Evolutionary conservation across 2,113 vertebrate species (phyloP).

Genomic region (Jacana jacana): DNA sequence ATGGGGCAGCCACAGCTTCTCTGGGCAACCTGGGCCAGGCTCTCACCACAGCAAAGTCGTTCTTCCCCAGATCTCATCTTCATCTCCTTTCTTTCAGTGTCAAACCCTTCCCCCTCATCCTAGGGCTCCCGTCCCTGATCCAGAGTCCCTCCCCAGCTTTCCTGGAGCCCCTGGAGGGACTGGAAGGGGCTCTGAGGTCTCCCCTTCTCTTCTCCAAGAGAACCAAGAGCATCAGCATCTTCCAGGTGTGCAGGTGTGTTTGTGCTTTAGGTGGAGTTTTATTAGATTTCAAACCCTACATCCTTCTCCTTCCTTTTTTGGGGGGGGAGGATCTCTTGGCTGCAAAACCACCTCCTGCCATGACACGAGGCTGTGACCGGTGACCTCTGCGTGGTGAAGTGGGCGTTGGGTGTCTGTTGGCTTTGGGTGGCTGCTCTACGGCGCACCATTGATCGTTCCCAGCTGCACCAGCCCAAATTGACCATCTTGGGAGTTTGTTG

Average conservation of each 20-base stretch:
- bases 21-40: too few relatives aligned
- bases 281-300: background rate
- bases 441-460: background rate
- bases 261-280: background rate
- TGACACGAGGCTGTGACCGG: fast-evolving
- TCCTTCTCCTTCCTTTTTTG: background rate
- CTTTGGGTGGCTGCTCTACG: background rate
- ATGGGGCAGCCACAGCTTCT: too few relatives aligned
- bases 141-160: too few relatives aligned
- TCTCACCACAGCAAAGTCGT: too few relatives aligned
- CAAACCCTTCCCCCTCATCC: too few relatives aligned
- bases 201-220: too few relatives aligned
- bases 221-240: background rate
- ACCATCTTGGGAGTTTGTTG: background rate
- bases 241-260: background rate
- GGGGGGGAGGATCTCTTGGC: background rate
- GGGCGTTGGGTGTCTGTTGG: fast-evolving
- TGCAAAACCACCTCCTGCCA: background rate
- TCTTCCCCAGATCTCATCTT: too few relatives aligned
- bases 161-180: too few relatives aligned
- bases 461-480: background rate
- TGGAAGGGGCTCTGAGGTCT: too few relatives aligned
- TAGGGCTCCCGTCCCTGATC: too few relatives aligned
- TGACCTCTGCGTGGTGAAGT: fast-evolving
- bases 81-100: too few relatives aligned